A percentile compares a stretch with the other conserved stretches of the same genome.
phyloP scores from a whole-genome alignment of 2,113 vertebrate species.

The Ailuropoda melanoleuca region DNA sequence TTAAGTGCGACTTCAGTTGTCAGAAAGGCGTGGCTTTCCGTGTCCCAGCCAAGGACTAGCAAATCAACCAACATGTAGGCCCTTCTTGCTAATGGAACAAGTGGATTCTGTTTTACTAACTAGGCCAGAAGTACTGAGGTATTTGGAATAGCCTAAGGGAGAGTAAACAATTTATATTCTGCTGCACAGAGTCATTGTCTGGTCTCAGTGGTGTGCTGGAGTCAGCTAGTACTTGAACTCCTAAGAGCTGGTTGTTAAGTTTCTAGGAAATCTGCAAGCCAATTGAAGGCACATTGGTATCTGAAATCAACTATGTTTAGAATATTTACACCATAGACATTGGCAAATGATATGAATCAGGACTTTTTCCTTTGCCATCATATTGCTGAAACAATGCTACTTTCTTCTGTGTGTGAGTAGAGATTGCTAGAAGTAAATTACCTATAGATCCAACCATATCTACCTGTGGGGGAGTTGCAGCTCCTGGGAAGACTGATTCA shows the following conservation, averaged over 20 bases:
- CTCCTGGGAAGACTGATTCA: background rate
- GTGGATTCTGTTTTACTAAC: background rate
- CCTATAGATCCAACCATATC: background rate
- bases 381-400: background rate
- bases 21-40: background rate
- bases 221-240: background rate
- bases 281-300: background rate
- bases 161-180: background rate
- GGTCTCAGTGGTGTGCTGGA: background rate
- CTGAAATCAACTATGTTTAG: background rate
- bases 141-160: background rate
- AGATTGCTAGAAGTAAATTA: background rate
- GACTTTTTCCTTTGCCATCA: background rate
- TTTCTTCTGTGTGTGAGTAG: background rate
- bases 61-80: background rate
- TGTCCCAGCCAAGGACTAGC: background rate
- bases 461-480: background rate
- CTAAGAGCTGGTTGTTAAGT: background rate
- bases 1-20: background rate
- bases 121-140: background rate
- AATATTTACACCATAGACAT: background rate
- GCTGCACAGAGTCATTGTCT: no score
- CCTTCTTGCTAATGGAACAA: background rate
- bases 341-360: background rate
- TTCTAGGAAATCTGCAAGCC: background rate